These are phyloP conservation scores for Accipiter virgatus DNA, from an alignment of 2,113 vertebrate species.

Conservation along the genomic window DNA sequence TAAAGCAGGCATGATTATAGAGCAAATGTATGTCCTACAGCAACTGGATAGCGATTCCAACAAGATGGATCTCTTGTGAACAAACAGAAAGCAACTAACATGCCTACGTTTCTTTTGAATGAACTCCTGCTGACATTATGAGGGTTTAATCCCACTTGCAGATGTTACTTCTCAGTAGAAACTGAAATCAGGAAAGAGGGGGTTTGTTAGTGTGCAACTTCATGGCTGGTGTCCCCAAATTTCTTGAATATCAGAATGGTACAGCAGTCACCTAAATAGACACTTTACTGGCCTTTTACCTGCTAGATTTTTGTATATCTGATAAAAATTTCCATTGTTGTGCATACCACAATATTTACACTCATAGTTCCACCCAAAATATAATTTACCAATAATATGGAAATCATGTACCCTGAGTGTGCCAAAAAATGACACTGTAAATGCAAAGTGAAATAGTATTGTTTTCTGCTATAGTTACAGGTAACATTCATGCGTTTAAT, in stretches of 20 bases:
- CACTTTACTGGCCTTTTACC: not conserved
- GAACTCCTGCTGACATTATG: not conserved
- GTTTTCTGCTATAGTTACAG: not conserved
- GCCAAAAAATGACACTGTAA: not conserved
- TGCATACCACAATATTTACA: not conserved
- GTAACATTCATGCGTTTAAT: not conserved
- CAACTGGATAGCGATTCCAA: not conserved
- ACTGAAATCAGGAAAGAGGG: not conserved
- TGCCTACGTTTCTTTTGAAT: not conserved
- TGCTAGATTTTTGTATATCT: not conserved
- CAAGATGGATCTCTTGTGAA: not conserved
- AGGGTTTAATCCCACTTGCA: not conserved
- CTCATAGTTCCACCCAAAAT: not conserved
- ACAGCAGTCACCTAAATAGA: not conserved
- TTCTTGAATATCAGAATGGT: not conserved
- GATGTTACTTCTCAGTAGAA: not conserved
- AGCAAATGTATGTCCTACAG: not conserved
- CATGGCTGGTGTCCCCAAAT: fast-evolving
- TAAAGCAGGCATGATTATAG: not conserved
- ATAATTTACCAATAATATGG: not conserved
- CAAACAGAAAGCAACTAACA: not conserved
- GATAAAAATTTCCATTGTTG: not conserved
- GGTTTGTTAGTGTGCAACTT: not conserved
- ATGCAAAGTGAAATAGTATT: not conserved
- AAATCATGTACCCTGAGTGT: not conserved